phyloP scores from a whole-genome alignment of 2,888 invertebrate genomes.

The Zelleria hepariella region DNA sequence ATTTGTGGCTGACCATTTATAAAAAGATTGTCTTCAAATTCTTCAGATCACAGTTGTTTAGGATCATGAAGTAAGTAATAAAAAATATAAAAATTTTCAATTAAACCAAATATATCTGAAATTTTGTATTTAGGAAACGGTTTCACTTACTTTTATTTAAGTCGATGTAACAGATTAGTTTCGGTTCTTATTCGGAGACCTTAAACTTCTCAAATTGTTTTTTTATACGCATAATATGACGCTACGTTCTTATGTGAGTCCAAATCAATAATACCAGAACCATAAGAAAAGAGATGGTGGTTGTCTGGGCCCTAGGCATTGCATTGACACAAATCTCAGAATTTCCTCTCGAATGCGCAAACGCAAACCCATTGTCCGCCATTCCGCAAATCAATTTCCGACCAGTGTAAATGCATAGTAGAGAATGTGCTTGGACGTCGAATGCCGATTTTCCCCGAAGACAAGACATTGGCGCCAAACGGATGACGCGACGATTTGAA shows the following conservation, averaged over 20 bases:
- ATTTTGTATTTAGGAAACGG: too few relatives aligned
- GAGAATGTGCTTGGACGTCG: background rate
- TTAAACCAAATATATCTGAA: background rate
- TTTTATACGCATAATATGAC: too few relatives aligned
- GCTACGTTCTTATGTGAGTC: too few relatives aligned
- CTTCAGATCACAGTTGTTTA: background rate
- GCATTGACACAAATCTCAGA: background rate
- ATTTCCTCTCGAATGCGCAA: background rate
- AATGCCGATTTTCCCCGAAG: constrained; percentile 19
- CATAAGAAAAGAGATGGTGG: too few relatives aligned
- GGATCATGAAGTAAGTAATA: background rate
- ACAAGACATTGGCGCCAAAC: constrained; percentile 15
- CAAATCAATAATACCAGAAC: too few relatives aligned
- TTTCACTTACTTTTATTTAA: too few relatives aligned
- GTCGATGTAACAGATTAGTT: too few relatives aligned
- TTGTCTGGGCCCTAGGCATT: too few relatives aligned
- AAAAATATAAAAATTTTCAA: background rate
- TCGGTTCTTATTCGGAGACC: too few relatives aligned
- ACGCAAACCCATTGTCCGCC: background rate
- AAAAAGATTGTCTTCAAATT: background rate
- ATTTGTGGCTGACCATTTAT: background rate
- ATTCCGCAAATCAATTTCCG: background rate
- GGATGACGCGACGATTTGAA: constrained; percentile 23
- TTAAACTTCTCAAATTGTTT: too few relatives aligned
- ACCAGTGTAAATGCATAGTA: constrained; percentile 9